Conservation (phyloP, 2,888 invertebrate genomes). For the Sminthurides aquaticus region DNA sequence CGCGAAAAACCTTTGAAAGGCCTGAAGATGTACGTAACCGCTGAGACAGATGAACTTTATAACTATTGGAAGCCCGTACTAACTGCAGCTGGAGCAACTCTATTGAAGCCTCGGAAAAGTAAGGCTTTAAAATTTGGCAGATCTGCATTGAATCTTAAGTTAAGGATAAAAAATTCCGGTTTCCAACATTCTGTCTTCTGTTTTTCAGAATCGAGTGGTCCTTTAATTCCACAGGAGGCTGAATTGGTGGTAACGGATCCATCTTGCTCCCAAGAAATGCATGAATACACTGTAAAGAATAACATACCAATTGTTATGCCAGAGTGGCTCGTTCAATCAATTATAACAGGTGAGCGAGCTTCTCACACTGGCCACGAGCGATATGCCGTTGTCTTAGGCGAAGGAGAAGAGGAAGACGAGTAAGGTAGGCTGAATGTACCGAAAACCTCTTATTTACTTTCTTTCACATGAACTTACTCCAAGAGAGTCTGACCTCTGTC, state of each 20-base stretch:
- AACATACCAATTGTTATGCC: constrained; percentile 38
- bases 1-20: constrained; percentile 35
- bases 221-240: constrained; percentile 28
- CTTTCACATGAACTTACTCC: too few species aligned
- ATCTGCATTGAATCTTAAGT: background rate
- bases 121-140: constrained; percentile 8
- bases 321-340: constrained; percentile 43
- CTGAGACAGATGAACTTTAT: constrained; percentile 37
- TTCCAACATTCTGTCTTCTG: background rate
- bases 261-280: constrained; percentile 26
- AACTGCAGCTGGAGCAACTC: constrained; percentile 35
- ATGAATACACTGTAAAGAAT: constrained; percentile 21
- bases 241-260: constrained; percentile 38
- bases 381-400: constrained; percentile 10
- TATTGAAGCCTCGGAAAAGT: constrained; percentile 34
- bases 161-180: background rate
- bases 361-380: constrained; percentile 17
- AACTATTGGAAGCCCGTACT: constrained; percentile 43
- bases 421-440: background rate
- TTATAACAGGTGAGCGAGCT: constrained; percentile 28
- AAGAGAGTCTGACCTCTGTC: too few species aligned
- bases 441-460: background rate
- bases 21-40: constrained; percentile 35
- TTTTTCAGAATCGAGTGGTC: background rate
- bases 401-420: background rate